These are phyloP conservation scores for Cervus canadensis DNA, from an alignment of 2,113 vertebrate species.

Conservation along the genomic window DNA sequence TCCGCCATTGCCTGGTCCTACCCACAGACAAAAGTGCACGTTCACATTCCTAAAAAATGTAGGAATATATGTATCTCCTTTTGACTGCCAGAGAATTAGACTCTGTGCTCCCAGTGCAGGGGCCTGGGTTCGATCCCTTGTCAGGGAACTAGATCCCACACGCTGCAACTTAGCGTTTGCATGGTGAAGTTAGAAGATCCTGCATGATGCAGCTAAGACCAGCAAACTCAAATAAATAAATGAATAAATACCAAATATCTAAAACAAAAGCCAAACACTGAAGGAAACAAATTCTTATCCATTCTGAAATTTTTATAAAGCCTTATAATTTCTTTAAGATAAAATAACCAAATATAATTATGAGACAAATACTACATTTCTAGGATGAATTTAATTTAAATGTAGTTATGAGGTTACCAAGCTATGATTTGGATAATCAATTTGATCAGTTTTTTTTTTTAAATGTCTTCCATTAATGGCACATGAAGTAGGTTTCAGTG, in stretches of 20 bases:
- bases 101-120: neutral
- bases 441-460: neutral
- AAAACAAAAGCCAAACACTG: neutral
- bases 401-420: neutral
- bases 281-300: neutral
- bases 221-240: neutral
- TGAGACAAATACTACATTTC: neutral
- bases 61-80: neutral
- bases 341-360: neutral
- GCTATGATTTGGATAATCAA: neutral
- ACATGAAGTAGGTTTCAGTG: neutral
- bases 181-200: neutral
- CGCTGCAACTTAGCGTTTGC: neutral
- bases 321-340: neutral
- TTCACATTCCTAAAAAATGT: neutral
- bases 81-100: neutral
- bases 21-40: neutral
- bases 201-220: neutral
- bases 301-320: neutral
- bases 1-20: accelerated
- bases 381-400: neutral
- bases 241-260: neutral
- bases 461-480: neutral
- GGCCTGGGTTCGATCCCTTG: neutral
- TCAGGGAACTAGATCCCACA: neutral